Base-by-base conservation (phyloP, 2,888 invertebrate species). In the Drosophila infuscata region DNA sequence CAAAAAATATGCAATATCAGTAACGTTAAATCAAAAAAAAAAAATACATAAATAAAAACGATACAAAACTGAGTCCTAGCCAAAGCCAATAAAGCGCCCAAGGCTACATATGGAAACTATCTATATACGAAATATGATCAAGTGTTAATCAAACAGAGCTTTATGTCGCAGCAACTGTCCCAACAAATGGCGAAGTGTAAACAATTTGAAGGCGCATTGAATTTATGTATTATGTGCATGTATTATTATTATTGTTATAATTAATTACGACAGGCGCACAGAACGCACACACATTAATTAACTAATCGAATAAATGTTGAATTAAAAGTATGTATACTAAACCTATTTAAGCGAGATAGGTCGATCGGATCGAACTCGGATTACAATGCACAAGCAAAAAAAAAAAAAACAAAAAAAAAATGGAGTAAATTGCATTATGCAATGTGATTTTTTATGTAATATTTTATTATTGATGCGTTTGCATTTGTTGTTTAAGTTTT, bases 241-340 rank as follows among this genome's bases (percentile, higher is more conserved):
- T 78, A 78, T 78, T 78, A 78, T 77, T 81, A 76, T 74, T 64
- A 67, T 74, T 53, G 74, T 79, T 57, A 79, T 61, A 12, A 77
- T 48, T 67, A 74, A 46, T 58, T 49, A 49, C 29, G 53, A 48
- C 65, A 52, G 60, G 52, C 74, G 70, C 79, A 62, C 72, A 70
- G 20, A 29, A n/a, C 30, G 64, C 54, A 76, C 58, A 72, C 51
- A 51, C 33, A 57, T 20, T 41, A 29, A 83, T 57, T 76, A 88
- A 83, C 66, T 72, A 86, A 88, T 90, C 90, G 89, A 86, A 88
- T 88, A 88, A 88, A 90, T 90, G 89, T 90, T 86, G 81, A 85
- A 85, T 77, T 86, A 85, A 82, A 86, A 70, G 74, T 80, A 80
- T 77, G 80, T 88, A 88, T 80, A 77, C 73, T 82, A 72, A 79